These are phyloP conservation scores for Parnassius apollo DNA, from an alignment of 2,888 invertebrate genomes.

Conservation along the genomic window DNA sequence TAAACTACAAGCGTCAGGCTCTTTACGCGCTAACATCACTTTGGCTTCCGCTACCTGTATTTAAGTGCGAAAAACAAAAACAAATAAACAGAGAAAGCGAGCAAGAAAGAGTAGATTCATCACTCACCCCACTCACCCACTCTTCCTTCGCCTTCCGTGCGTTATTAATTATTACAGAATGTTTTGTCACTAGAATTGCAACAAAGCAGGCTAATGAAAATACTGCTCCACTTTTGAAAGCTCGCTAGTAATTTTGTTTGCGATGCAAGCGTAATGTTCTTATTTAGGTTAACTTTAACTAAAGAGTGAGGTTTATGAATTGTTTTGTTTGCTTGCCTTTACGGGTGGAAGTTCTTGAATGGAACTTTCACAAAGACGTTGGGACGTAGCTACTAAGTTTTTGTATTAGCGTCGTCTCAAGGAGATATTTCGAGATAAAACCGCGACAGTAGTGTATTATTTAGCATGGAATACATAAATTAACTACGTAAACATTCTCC, in stretches of 20 bases:
- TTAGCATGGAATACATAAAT: conserved; percentile 22
- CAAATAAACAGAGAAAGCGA: background rate
- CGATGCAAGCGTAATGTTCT: conserved; percentile 3
- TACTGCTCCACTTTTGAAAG: conserved; percentile 20
- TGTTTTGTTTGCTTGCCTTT: conserved; percentile 8
- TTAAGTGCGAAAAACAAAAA: conserved; percentile 25
- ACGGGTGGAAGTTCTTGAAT: conserved; percentile 6
- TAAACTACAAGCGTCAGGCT: conserved; percentile 52
- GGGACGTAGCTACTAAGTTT: conserved; percentile 15
- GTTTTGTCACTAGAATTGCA: conserved; percentile 20
- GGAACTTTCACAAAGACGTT: conserved; percentile 7
- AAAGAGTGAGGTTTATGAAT: conserved; percentile 15
- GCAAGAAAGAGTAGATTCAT: background rate
- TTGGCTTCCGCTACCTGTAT: conserved; percentile 29
- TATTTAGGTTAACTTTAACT: conserved; percentile 18
- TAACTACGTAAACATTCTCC: conserved; percentile 8
- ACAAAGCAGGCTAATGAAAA: conserved; percentile 17
- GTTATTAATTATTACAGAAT: conserved; percentile 11
- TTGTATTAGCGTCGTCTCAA: conserved; percentile 14
- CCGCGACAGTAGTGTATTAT: conserved; percentile 4
- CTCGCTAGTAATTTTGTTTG: conserved; percentile 11
- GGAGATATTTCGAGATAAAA: conserved; percentile 22
- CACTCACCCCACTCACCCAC: conserved; percentile 7
- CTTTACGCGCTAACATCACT: conserved; percentile 39
- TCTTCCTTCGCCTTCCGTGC: conserved; percentile 1